Evolutionary conservation across 2,797 vertebrate genomes (phyloP), one percentile per base, ranked within the genome.

Genomic region (Channallabes apus): DNA sequence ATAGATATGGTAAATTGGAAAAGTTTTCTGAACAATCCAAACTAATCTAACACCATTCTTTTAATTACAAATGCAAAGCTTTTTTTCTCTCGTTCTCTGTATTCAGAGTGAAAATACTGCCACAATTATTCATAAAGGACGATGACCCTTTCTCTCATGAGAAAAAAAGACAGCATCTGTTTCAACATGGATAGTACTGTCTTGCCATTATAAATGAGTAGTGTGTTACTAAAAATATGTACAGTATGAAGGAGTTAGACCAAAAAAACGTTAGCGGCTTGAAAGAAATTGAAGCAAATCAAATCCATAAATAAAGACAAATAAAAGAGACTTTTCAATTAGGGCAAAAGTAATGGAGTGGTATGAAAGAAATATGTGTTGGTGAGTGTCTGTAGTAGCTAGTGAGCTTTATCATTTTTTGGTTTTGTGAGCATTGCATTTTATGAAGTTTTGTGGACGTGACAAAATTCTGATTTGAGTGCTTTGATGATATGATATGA

Each of bases 101-200:
- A 67, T 87, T 29, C 64, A 62, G 54, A 84, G 67, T 32, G 1
- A 68, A 84, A 86, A 18, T 4, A 64, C 84, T 81, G 38, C 68
- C 82, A 84, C 54, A 51, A 67, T 82, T 86, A 64, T 82, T 89
- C 62, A 84, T 84, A 35, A 86, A 80, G 51, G 82, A 84, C 67
- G 62, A 85, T 68, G 73, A 84, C 78, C 65, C 24, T 75, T 71
- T 79, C 11, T 46, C 41, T 83, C 69, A 2, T 12, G 24, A 41
- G 56, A 27, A 46, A 59, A 59, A 79, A 62, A 61, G 41, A 56
- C 18, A 67, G 20, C 61, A 65, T 27, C 79, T 46, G 9, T 65
- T 27, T 80, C 38, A 54, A 81, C 35, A 80, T 65, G 15, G 9
- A 29, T 62, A 59, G 24, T 27, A 64, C 24, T 2, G 8, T 46